A percentile compares a stretch with the other conserved stretches of the same genome.
Conservation (phyloP, 2,888 invertebrate species). For the Antheraea assamensis region DNA sequence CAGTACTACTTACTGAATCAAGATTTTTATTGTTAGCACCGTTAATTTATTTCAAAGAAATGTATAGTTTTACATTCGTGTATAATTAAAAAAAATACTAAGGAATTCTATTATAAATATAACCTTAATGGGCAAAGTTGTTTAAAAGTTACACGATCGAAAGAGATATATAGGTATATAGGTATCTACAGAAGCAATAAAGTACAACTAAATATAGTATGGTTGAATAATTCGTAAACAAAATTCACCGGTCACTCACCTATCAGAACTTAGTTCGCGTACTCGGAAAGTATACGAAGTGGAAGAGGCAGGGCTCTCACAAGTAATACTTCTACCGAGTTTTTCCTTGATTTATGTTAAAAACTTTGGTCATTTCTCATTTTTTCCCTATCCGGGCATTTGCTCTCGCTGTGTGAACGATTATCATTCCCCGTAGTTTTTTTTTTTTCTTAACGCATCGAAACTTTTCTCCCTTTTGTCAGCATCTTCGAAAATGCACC, state of each 20-base stretch:
- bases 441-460: constrained; percentile 45
- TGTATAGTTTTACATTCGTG: too few species aligned
- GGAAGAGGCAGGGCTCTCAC: constrained; percentile 53
- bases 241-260: constrained; percentile 16
- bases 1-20: too few species aligned
- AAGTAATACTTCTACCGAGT: constrained; percentile 71
- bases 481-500: constrained; percentile 32
- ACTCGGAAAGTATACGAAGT: constrained; percentile 35
- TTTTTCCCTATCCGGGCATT: constrained; percentile 53
- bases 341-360: constrained; percentile 75
- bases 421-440: constrained; percentile 64
- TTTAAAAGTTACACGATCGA: too few species aligned
- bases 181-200: constrained; percentile 14
- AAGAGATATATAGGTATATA: too few species aligned
- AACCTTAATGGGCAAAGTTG: too few species aligned
- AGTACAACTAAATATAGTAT: neutral
- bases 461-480: constrained; percentile 46
- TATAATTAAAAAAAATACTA: too few species aligned
- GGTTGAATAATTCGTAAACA: constrained; percentile 9
- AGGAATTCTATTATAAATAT: too few species aligned
- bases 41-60: too few species aligned
- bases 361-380: constrained; percentile 78
- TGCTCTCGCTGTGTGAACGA: constrained; percentile 69
- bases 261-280: constrained; percentile 32
- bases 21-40: too few species aligned